Evolutionary conservation across 2,113 vertebrate genomes (phyloP), one percentile per base, ranked within the genome.

Genomic region (Melanocharis versteri): DNA sequence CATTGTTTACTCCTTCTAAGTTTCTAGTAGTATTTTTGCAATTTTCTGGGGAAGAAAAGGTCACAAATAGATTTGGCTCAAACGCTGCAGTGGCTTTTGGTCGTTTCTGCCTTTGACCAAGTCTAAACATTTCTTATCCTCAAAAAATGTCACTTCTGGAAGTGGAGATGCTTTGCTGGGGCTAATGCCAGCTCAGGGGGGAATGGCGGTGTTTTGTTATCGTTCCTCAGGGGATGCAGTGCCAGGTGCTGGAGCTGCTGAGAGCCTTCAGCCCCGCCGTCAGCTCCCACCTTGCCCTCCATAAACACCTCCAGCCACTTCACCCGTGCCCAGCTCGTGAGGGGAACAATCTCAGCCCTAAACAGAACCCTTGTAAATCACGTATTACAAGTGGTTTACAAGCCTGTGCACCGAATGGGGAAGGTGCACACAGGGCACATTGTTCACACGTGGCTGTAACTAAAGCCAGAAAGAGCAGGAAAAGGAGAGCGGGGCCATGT

Each of bases 401-500:
- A 56, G 62, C 33, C 64, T 27, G 19, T 71, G 37, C 27, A 5
- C 80, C 79, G 45, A 40, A 68, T 18, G 39, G 54, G 75, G 60
- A 91, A 56, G 23, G 28, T 27, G 56, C 51, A 92, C 84, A 89
- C 53, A 90, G 75, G 62, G 51, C 5, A 10, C 90, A 45, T 94
- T 97, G 93, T 97, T 94, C 69, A 45, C 13, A 1, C 31, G 42
- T 26, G 66, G 87, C 87, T 28, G 50, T 53, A 96, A 77, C 81
- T 64, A 66, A 88, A 91, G 93, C 78, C 72, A 82, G 89, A 75
- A 95, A 84, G 42, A 72, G 70, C 42, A 64, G 76, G 72, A 77
- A 73, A 72, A 95, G 87, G 93, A 77, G 48, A 91, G 28, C 2
- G 26, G 91, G 87, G 76, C 61, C 40, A 31, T 1, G 16, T n/a